Evolutionary conservation across 2,113 vertebrate genomes (phyloP).

Genomic region (Varanus salvator): DNA sequence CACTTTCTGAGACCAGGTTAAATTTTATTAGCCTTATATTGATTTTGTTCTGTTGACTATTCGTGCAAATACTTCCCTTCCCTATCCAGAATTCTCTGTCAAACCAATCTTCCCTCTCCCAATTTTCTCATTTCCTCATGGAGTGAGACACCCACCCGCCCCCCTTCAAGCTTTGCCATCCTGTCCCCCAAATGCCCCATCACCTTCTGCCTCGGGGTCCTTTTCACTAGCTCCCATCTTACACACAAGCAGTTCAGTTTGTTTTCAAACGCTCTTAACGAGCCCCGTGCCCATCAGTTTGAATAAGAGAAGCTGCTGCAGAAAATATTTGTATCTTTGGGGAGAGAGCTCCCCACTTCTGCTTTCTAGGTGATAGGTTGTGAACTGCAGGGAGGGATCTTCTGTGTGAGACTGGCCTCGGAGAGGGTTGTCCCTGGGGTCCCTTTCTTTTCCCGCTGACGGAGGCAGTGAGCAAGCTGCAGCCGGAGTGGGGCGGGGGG

Average conservation of each 20-base stretch:
- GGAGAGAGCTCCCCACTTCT: background rate
- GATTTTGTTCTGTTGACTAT: background rate
- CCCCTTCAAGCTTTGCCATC: background rate
- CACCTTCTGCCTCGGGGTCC: background rate
- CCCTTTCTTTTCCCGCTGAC: background rate
- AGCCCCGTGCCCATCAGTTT: constrained; percentile 7
- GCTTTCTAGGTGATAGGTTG: constrained; percentile 44
- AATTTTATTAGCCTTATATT: background rate
- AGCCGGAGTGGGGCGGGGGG: constrained; percentile 14
- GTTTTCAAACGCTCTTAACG: background rate
- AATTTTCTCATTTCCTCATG: too few species aligned
- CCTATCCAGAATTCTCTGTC: background rate
- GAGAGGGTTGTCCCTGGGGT: constrained; percentile 32
- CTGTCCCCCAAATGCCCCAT: background rate
- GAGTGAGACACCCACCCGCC: background rate
- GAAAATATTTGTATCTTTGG: background rate
- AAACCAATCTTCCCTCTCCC: background rate
- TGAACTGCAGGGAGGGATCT: constrained; percentile 68
- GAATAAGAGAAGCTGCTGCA: background rate
- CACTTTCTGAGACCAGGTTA: background rate
- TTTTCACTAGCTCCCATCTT: background rate
- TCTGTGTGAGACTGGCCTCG: constrained; percentile 59
- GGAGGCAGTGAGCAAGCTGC: background rate
- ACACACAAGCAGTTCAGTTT: background rate
- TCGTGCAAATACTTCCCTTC: background rate